Percentiles rank a stretch among this genome's conserved stretches.
phyloP scores from a whole-genome alignment of 1,140 invertebrate species.

The Theocolax elegans region DNA sequence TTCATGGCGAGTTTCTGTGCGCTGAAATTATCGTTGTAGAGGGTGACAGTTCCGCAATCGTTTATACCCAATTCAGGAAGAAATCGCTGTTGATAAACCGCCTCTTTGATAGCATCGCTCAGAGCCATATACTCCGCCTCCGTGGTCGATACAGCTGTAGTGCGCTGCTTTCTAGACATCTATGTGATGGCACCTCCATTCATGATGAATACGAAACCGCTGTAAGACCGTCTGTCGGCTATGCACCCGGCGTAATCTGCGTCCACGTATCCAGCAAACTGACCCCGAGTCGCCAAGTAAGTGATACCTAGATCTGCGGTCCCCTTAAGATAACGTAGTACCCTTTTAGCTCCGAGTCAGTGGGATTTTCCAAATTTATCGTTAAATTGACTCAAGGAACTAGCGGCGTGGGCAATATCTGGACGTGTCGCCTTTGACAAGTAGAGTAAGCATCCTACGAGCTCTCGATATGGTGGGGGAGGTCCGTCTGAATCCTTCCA shows the following conservation, averaged over 20 bases:
- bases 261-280: constrained; percentile 39
- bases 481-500: neutral
- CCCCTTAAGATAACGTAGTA: constrained; percentile 53
- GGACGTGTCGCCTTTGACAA: constrained; percentile 54
- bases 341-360: constrained; percentile 49
- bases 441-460: constrained; percentile 59
- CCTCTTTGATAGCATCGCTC: constrained; percentile 47
- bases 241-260: constrained; percentile 48
- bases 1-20: constrained; percentile 35
- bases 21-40: constrained; percentile 38
- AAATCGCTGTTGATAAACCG: constrained; percentile 36
- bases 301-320: constrained; percentile 35
- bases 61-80: constrained; percentile 40
- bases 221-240: too few relatives aligned
- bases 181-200: too few relatives aligned
- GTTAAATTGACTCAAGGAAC: constrained; percentile 38
- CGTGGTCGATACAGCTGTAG: constrained; percentile 52
- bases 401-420: constrained; percentile 56
- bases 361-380: constrained; percentile 35
- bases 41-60: neutral
- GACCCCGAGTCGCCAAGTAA: constrained; percentile 22
- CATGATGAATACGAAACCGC: too few relatives aligned
- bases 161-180: too few relatives aligned
- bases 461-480: constrained; percentile 49
- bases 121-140: constrained; percentile 62